Conservation (phyloP, 1,140 invertebrate genomes). For the Ptiloglossa arizonensis region DNA sequence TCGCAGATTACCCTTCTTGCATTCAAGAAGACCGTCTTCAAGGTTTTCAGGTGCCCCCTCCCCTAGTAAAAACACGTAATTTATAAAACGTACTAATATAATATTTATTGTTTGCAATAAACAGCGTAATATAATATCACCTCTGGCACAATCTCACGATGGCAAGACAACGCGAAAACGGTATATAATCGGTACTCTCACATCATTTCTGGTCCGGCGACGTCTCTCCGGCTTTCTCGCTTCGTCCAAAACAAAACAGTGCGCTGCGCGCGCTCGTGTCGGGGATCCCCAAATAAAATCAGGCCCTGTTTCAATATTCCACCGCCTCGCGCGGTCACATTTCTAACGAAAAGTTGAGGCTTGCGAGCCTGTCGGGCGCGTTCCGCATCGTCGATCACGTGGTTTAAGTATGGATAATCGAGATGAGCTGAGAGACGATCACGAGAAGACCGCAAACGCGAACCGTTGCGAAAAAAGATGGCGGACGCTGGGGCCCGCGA, state of each 20-base stretch:
- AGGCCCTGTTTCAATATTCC: conserved; percentile 29
- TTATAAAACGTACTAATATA: conserved; percentile 83
- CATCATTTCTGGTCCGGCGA: conserved; percentile 38
- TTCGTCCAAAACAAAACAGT: conserved; percentile 13
- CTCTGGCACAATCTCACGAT: conserved; percentile 83
- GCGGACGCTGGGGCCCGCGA: too few species aligned
- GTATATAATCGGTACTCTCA: conserved; percentile 61
- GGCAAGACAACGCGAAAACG: conserved; percentile 80
- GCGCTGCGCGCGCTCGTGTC: conserved; percentile 8
- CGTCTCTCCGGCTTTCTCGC: conserved; percentile 4
- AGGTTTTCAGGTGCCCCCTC: too few species aligned
- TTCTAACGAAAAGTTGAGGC: conserved; percentile 51
- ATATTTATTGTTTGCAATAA: conserved; percentile 82
- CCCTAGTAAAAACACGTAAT: conserved; percentile 58
- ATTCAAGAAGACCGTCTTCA: too few species aligned
- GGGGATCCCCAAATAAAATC: not conserved
- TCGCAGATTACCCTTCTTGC: too few species aligned
- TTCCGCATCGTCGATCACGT: conserved; percentile 55
- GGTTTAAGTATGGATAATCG: conserved; percentile 62
- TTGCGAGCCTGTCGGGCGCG: conserved; percentile 17
- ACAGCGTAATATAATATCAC: conserved; percentile 83
- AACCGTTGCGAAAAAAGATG: not conserved
- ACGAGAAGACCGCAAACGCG: conserved; percentile 16
- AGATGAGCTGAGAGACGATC: conserved; percentile 28
- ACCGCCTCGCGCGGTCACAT: conserved; percentile 1